Percentiles rank a stretch among this genome's conserved stretches.
These are phyloP conservation scores for Hypothenemus hampei DNA, from an alignment of 1,140 invertebrate genomes.

Conservation along the genomic window DNA sequence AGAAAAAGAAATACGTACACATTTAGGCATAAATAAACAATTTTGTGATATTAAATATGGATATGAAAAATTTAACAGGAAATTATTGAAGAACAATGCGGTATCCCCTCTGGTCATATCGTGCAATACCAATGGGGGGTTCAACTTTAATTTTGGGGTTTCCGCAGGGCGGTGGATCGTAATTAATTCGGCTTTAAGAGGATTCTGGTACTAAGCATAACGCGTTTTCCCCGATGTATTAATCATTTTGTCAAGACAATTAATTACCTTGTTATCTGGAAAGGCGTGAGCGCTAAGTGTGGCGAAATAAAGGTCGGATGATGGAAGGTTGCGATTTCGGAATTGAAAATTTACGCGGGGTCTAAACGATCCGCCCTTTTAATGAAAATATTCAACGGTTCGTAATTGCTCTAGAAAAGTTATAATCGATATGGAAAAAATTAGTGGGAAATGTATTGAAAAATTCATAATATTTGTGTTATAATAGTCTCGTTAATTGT, in stretches of 20 bases:
- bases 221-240: constrained; percentile 24
- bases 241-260: constrained; percentile 32
- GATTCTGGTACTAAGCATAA: constrained; percentile 27
- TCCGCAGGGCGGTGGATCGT: constrained; percentile 20
- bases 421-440: background rate
- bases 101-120: constrained; percentile 18
- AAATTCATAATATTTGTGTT: background rate
- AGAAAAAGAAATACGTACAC: no score
- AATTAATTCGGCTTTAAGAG: constrained; percentile 29
- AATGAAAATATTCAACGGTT: background rate
- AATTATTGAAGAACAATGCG: constrained; percentile 1
- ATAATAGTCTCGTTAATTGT: background rate
- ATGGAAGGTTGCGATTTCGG: constrained; percentile 11
- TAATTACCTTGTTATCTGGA: constrained; percentile 31
- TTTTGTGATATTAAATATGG: no score
- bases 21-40: no score
- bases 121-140: constrained; percentile 17
- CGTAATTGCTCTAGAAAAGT: background rate
- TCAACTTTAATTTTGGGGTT: constrained; percentile 21
- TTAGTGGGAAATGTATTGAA: background rate
- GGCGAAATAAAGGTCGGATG: constrained; percentile 17
- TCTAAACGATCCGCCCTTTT: background rate
- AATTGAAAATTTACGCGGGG: constrained; percentile 5
- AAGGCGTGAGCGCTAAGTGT: constrained; percentile 20
- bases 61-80: no score